These are phyloP conservation scores for Drosophila bipectinata DNA, from an alignment of 1,140 invertebrate genomes.

Conservation along the genomic window DNA sequence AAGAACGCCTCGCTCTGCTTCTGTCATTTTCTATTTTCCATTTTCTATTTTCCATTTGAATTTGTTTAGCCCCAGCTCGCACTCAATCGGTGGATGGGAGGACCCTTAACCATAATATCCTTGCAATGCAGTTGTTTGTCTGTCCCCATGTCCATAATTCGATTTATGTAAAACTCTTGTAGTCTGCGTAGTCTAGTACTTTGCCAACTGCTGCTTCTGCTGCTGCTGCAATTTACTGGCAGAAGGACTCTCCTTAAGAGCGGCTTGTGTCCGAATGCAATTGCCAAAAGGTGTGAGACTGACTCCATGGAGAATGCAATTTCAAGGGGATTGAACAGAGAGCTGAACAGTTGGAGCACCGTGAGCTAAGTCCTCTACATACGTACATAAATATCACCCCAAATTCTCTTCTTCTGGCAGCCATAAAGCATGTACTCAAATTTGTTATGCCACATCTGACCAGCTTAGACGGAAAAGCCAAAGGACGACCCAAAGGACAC, in stretches of 20 bases:
- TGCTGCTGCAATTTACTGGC: constrained; percentile 54
- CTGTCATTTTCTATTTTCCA: constrained; percentile 67
- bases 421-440: constrained; percentile 46
- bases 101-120: constrained; percentile 52
- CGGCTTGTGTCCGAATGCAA: constrained; percentile 31
- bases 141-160: constrained; percentile 51
- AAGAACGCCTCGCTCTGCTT: constrained; percentile 38
- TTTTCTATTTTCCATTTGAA: constrained; percentile 70
- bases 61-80: constrained; percentile 41
- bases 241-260: constrained; percentile 6
- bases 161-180: constrained; percentile 69
- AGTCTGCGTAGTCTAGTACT: constrained; percentile 30
- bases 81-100: constrained; percentile 34
- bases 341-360: constrained; percentile 31
- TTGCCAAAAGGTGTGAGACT: constrained; percentile 51
- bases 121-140: constrained; percentile 20
- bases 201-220: constrained; percentile 22
- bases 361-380: not conserved
- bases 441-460: constrained; percentile 51
- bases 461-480: constrained; percentile 26
- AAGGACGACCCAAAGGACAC: constrained; percentile 34
- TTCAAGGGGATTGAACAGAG: constrained; percentile 29
- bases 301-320: constrained; percentile 45
- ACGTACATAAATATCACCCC: constrained; percentile 8
- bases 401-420: constrained; percentile 34